Conservation (phyloP, 2,797 vertebrate species). For the Coilia nasus region DNA sequence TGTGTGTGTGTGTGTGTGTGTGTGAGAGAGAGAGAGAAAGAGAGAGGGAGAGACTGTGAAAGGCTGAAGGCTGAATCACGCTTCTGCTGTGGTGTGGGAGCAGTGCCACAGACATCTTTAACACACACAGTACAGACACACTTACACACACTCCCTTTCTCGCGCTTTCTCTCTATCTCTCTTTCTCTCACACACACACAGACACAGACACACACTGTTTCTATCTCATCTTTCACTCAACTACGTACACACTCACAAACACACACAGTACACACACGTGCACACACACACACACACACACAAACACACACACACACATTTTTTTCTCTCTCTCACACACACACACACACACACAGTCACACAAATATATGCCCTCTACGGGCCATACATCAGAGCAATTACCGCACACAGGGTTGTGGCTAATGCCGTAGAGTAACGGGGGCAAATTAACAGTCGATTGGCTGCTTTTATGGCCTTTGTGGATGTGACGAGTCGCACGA, state of each 20-base stretch:
- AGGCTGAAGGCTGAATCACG: not conserved
- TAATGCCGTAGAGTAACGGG: conserved; percentile 34
- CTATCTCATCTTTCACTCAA: too few species aligned
- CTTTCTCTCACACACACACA: not conserved
- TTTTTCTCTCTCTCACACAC: not conserved
- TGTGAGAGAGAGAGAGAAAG: too few species aligned
- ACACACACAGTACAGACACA: not conserved
- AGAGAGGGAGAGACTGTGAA: not conserved
- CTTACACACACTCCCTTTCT: too few species aligned
- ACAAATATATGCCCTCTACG: conserved; percentile 20
- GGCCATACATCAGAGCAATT: conserved; percentile 41
- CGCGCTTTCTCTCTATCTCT: too few species aligned
- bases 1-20: too few species aligned
- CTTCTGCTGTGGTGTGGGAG: not conserved
- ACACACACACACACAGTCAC: conserved; percentile 26
- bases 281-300: too few species aligned
- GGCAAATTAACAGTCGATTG: conserved; percentile 49
- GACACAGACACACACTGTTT: not conserved
- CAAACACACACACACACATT: too few species aligned
- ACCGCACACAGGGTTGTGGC: conserved; percentile 23
- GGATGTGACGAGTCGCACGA: conserved; percentile 36
- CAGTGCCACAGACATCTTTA: not conserved
- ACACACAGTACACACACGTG: too few species aligned
- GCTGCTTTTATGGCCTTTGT: conserved; percentile 41
- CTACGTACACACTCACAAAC: too few species aligned